phyloP scores from a whole-genome alignment of 2,888 invertebrate species.

The Eristalis tenax region DNA sequence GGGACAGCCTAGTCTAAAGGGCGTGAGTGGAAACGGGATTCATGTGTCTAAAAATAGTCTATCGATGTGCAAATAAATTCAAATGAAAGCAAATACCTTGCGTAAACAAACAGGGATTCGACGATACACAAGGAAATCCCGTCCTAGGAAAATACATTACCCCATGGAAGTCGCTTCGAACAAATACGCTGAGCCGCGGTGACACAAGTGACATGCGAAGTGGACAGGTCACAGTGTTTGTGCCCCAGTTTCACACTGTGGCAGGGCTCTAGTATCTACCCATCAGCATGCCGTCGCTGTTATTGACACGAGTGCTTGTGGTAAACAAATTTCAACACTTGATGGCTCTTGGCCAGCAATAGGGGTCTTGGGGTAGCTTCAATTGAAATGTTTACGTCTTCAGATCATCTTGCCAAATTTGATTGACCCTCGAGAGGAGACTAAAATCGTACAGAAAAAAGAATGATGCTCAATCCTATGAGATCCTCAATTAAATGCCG shows the following conservation, averaged over 20 bases:
- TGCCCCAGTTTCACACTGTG: not conserved
- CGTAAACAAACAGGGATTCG: not conserved
- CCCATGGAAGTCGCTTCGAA: not conserved
- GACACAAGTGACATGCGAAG: not conserved
- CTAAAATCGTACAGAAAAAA: not conserved
- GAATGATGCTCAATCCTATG: not conserved
- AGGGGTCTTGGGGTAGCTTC: not conserved
- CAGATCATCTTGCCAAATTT: constrained; percentile 2
- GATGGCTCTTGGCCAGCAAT: constrained; percentile 11
- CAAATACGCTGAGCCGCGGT: not conserved
- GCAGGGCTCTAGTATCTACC: not conserved
- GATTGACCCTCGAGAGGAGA: not conserved
- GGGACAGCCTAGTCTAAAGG: too few relatives aligned
- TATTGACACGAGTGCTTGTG: constrained; percentile 24
- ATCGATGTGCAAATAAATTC: not conserved
- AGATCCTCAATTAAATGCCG: not conserved
- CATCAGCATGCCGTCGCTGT: constrained; percentile 14
- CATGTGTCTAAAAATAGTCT: not conserved
- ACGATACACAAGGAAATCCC: not conserved
- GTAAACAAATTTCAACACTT: constrained; percentile 18
- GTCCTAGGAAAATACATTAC: not conserved
- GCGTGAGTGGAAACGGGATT: too few relatives aligned
- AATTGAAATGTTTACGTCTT: constrained; percentile 27
- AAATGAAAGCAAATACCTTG: not conserved
- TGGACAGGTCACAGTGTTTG: not conserved